Evolutionary conservation across 2,888 invertebrate species (phyloP), one percentile per base, ranked within the genome.

Genomic region (Phaonia tiefii): DNA sequence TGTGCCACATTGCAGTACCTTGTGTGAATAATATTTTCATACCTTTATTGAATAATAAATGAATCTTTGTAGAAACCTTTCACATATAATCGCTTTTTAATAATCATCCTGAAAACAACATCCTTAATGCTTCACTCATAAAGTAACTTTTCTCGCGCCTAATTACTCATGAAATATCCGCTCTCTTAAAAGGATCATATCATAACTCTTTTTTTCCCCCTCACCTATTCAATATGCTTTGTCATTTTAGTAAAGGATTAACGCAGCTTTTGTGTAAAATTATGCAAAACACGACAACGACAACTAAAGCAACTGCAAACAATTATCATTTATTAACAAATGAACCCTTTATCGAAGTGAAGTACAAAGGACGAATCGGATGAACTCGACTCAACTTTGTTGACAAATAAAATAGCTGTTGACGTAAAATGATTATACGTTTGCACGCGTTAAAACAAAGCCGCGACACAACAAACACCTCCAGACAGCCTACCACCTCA

Each of bases 381-480:
- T 31, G 31, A 31, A 31, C 31, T 31, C 31, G 31, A 31, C 31
- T 31, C 31, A 31, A 31, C 31, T 31, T 17, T 51, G 51, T 51
- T 17, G 51, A 20, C 51, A 51, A 51, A 51, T 22, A 17, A 17
- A 51, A 51, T 51, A 20, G 10, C 15, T 20, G 51, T 20, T 60
- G 60, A 39, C 60, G 39, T 60, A 3, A 20, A 39, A 60, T 60
- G 37, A 60, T 60, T 60, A 60, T 20, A 60, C 37, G 31, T 58
- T 67, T 72, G 4, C 10, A 44, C 63, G 70, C 69, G n/a, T 74
- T 77, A 49, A 56, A 74, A 67, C 49, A 39, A 15, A 20, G 13
- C n/a, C n/a, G n/a, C 60, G 37, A 39, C 60, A 58, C 31, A 31
- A 8, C 58, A 15, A 31, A n/a, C n/a, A n/a, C 60, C 17, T 15